Evolutionary conservation across 2,113 vertebrate genomes (phyloP), one percentile per base, ranked within the genome.

Genomic region (Festucalex cinctus): DNA sequence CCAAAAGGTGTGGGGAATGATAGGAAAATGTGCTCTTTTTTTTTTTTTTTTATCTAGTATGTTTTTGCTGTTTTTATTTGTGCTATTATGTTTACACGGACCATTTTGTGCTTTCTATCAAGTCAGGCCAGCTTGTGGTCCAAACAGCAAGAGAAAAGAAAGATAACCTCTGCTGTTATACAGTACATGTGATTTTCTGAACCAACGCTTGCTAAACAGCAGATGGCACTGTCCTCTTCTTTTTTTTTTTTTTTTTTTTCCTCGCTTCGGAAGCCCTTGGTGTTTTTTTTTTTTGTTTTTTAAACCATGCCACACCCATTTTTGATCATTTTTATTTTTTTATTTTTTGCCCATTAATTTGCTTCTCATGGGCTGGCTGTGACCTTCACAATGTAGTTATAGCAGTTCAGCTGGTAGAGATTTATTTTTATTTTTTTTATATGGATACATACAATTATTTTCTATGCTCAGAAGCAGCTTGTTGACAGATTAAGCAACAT

Each of bases 241-340:
- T 14, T 3, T 32, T 9, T 37, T 60, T 12, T 7, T 24, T 32
- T 14, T 16, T 39, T 17, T 24, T 16, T 5, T 19, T 43, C 3
- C 9, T 0, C n/a, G n/a, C n/a, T n/a, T n/a, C n/a, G n/a, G 16
- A 41, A 28, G 6, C 37, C n/a, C 3, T 1, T 32, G 83, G 19
- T 46, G 56, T 14, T 12, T 74, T 53, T 72, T 63, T 58, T 72
- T 69, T 24, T 77, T 17, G 73, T 69, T n/a, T n/a, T n/a, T 26
- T 77, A 13, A 73, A 24, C 24, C 6, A 26, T 63, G 61, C 56
- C 57, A 37, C 32, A 20, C 19, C 32, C 54, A 17, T 20, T 46
- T 41, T 13, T 46, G 5, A 51, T 51, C 8, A 9, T 51, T 51
- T 6, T 46, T 5, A 6, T 19, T 46, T 3, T 17, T n/a, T 9